A percentile compares a stretch with the other conserved stretches of the same genome.
Evolutionary conservation across 2,888 invertebrate species (phyloP).

Genomic region (Dorcus hopei): DNA sequence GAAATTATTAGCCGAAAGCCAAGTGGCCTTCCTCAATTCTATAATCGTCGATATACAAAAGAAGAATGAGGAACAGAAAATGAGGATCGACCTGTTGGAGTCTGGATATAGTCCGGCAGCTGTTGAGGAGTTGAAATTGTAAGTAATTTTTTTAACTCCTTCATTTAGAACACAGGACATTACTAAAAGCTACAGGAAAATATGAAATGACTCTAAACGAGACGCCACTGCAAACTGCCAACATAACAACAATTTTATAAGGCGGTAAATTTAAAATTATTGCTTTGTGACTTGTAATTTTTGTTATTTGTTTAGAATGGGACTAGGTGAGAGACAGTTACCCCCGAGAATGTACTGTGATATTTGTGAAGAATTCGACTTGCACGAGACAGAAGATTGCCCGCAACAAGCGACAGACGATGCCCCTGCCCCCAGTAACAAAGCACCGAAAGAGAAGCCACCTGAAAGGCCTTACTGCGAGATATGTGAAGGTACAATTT

Average conservation of each 20-base stretch:
- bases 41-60: constrained; percentile 95
- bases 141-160: constrained; percentile 29
- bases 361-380: constrained; percentile 95
- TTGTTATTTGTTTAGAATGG: constrained; percentile 31
- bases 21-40: constrained; percentile 90
- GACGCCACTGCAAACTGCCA: neutral
- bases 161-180: neutral
- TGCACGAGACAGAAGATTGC: constrained; percentile 97
- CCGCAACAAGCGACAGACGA: constrained; percentile 73
- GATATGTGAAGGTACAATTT: constrained; percentile 75
- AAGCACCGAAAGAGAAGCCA: constrained; percentile 41
- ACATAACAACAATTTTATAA: neutral
- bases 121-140: constrained; percentile 50
- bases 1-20: constrained; percentile 63
- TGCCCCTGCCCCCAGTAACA: constrained; percentile 31
- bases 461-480: constrained; percentile 82
- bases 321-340: constrained; percentile 37
- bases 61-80: constrained; percentile 82
- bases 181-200: no score
- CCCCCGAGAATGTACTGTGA: constrained; percentile 92
- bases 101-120: constrained; percentile 53
- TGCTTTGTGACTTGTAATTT: neutral
- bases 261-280: neutral
- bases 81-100: constrained; percentile 76
- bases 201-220: no score